Percentiles rank a stretch among this genome's conserved stretches.
These are phyloP conservation scores for Cephus sareptanus DNA, from an alignment of 2,888 invertebrate species.

Conservation along the genomic window DNA sequence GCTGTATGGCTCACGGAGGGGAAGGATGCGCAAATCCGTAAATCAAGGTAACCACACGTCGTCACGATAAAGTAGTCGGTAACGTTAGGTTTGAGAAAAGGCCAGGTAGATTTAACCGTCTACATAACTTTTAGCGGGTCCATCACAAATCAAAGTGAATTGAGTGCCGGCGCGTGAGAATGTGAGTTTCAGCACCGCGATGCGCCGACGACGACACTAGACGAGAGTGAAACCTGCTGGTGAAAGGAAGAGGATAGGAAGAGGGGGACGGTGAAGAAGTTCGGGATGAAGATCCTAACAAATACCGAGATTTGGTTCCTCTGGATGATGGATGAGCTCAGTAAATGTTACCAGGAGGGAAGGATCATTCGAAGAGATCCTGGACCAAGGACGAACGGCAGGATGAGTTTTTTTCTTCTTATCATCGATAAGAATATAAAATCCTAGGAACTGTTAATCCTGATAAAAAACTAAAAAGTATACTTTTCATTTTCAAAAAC, in stretches of 20 bases:
- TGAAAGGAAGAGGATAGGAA: slow-evolving; percentile 13
- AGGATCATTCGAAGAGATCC: neutral
- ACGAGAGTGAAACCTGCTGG: slow-evolving; percentile 6
- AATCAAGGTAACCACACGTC: slow-evolving; percentile 1
- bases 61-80: neutral
- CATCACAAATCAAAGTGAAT: slow-evolving; percentile 33
- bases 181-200: slow-evolving; percentile 14
- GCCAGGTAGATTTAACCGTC: slow-evolving; percentile 17
- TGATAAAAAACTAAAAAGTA: too few species aligned
- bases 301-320: slow-evolving; percentile 49
- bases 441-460: too few species aligned
- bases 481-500: too few species aligned
- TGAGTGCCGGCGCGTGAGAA: slow-evolving; percentile 33
- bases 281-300: slow-evolving; percentile 39
- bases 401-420: too few species aligned
- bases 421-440: too few species aligned
- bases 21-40: too few species aligned
- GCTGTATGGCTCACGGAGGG: too few species aligned
- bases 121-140: slow-evolving; percentile 21
- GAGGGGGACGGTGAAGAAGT: slow-evolving; percentile 14
- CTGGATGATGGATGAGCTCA: slow-evolving; percentile 50
- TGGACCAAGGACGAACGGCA: too few species aligned
- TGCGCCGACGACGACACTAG: neutral
- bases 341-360: neutral
- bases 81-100: too few species aligned